Evolutionary conservation across 2,113 vertebrate species (phyloP).

Genomic region (Thalassarche chlororhynchos): DNA sequence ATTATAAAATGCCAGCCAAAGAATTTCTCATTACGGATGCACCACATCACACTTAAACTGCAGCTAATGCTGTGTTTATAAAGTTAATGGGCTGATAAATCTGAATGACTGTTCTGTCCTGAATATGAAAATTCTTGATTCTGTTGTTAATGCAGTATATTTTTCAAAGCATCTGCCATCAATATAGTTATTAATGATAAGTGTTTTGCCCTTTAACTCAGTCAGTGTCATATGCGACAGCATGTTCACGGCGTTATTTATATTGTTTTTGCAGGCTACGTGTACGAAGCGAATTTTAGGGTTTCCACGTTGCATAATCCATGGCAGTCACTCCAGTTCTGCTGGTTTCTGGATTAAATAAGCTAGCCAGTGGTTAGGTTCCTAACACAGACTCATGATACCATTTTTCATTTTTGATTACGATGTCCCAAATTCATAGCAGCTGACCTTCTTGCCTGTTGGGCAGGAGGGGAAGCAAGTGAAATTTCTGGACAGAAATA

Average conservation of each 20-base stretch:
- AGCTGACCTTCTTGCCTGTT: neutral
- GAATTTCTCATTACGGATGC: conserved; percentile 14
- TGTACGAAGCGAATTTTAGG: neutral
- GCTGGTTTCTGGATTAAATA: neutral
- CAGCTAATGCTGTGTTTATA: neutral
- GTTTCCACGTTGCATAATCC: rapidly evolving
- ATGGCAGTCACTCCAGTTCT: rapidly evolving
- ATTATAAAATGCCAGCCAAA: neutral
- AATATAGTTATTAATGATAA: neutral
- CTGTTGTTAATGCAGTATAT: neutral
- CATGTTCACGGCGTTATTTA: rapidly evolving
- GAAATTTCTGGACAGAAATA: neutral
- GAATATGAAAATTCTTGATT: neutral
- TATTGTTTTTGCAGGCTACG: neutral
- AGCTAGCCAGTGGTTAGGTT: neutral
- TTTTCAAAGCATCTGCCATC: conserved; percentile 1
- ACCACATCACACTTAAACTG: neutral
- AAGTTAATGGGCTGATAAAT: conserved; percentile 37
- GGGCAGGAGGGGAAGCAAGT: neutral
- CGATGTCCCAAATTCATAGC: neutral
- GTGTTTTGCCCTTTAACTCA: neutral
- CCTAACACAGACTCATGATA: rapidly evolving
- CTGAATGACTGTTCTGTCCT: neutral
- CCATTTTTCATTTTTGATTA: neutral
- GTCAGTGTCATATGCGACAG: neutral